phyloP scores from a whole-genome alignment of 2,888 invertebrate genomes.

The Lepidocyrtinus sp. region DNA sequence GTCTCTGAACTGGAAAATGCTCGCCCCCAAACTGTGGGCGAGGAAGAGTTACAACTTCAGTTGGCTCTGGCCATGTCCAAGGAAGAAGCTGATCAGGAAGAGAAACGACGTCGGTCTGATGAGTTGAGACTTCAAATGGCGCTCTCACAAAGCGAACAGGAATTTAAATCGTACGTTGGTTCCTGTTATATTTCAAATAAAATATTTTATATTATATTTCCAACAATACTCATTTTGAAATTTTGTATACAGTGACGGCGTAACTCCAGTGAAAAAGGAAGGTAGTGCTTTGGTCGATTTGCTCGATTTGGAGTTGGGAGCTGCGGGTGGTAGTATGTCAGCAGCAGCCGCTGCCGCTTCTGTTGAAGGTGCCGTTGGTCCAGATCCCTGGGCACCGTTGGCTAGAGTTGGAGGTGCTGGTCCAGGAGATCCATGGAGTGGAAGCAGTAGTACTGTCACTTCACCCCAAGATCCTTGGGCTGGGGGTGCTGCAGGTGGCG shows the following conservation, averaged over 20 bases:
- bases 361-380: constrained; percentile 65
- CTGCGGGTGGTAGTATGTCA: constrained; percentile 73
- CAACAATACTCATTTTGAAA: not conserved
- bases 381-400: constrained; percentile 71
- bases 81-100: constrained; percentile 98
- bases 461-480: constrained; percentile 68
- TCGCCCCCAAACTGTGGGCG: constrained; percentile 95
- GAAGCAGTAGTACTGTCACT: constrained; percentile 65
- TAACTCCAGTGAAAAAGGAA: constrained; percentile 48
- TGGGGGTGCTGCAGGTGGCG: constrained; percentile 20
- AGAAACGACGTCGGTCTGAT: constrained; percentile 92
- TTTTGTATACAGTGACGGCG: constrained; percentile 27
- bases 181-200: not conserved
- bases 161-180: constrained; percentile 80
- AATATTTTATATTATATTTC: not conserved
- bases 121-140: constrained; percentile 97
- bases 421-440: constrained; percentile 67
- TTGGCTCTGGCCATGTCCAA: constrained; percentile 98
- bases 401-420: constrained; percentile 29
- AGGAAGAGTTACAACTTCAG: constrained; percentile 98
- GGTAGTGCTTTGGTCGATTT: constrained; percentile 80
- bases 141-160: constrained; percentile 93
- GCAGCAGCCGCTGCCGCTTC: constrained; percentile 74
- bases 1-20: constrained; percentile 87
- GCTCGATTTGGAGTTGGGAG: constrained; percentile 84